Percentiles rank a stretch among this genome's conserved stretches.
These are phyloP conservation scores for Melieria crassipennis DNA, from an alignment of 2,888 invertebrate genomes.

Conservation along the genomic window DNA sequence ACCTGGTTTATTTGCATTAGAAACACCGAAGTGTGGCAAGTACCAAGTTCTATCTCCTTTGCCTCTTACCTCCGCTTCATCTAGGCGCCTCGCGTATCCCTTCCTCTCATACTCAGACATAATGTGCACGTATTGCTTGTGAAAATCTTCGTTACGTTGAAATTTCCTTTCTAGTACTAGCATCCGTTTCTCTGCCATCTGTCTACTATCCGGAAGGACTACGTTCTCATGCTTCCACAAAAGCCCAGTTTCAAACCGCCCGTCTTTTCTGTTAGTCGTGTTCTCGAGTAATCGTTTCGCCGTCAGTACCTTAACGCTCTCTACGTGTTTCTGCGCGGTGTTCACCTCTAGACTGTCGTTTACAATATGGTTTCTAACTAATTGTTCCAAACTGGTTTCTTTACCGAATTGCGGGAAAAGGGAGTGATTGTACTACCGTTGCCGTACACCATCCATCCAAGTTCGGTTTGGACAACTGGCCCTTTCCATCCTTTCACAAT, in stretches of 20 bases:
- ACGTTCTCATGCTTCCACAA: slow-evolving; percentile 30
- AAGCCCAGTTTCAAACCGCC: slow-evolving; percentile 29
- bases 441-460: slow-evolving; percentile 29
- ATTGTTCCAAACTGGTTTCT: background rate
- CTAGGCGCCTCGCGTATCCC: slow-evolving; percentile 41
- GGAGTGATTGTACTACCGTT: background rate
- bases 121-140: slow-evolving; percentile 30
- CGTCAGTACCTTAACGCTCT: slow-evolving; percentile 11
- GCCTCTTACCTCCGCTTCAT: slow-evolving; percentile 28
- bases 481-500: slow-evolving; percentile 19
- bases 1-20: slow-evolving; percentile 47
- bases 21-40: slow-evolving; percentile 45
- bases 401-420: slow-evolving; percentile 1
- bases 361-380: slow-evolving; percentile 9
- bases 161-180: slow-evolving; percentile 40
- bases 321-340: background rate
- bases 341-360: slow-evolving; percentile 2
- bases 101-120: slow-evolving; percentile 40
- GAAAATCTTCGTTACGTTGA: slow-evolving; percentile 30
- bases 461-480: slow-evolving; percentile 22
- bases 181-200: slow-evolving; percentile 40
- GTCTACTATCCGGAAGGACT: slow-evolving; percentile 26
- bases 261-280: slow-evolving; percentile 18
- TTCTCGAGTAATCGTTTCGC: slow-evolving; percentile 17
- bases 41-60: slow-evolving; percentile 44